These are phyloP conservation scores for Ictalurus punctatus DNA, from an alignment of 2,113 vertebrate genomes.

Conservation along the genomic window DNA sequence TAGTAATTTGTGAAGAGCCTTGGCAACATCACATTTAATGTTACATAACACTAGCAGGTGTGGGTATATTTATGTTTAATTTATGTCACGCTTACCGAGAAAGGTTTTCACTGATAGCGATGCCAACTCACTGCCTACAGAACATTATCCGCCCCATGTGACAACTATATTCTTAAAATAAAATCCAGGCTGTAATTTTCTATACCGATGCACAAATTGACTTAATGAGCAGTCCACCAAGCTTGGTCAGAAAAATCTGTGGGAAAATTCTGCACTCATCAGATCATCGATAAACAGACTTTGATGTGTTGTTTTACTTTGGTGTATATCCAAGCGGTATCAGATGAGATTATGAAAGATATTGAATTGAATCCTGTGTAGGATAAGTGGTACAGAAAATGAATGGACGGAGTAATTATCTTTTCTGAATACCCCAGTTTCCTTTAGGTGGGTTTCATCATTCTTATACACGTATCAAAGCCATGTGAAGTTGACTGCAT, in stretches of 20 bases:
- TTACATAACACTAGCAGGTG: slow-evolving; percentile 21
- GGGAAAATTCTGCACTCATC: background rate
- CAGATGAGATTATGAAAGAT: background rate
- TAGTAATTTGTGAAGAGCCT: slow-evolving; percentile 9
- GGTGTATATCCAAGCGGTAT: background rate
- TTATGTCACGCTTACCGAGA: background rate
- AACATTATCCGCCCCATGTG: background rate
- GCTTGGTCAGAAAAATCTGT: background rate
- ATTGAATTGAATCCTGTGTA: background rate
- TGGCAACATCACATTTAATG: slow-evolving; percentile 1
- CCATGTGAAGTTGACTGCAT: background rate
- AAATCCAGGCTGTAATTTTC: background rate
- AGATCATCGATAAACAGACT: background rate
- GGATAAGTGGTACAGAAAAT: too few relatives aligned
- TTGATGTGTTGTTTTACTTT: slow-evolving; percentile 2
- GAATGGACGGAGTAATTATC: background rate
- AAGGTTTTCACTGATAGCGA: slow-evolving; percentile 1
- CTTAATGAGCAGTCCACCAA: background rate
- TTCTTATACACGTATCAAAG: background rate
- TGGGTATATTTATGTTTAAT: slow-evolving; percentile 21
- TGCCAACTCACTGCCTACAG: slow-evolving; percentile 18
- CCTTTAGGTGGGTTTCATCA: background rate
- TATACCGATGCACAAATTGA: slow-evolving; percentile 11
- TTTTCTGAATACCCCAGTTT: background rate
- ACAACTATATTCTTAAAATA: slow-evolving; percentile 16